These are phyloP conservation scores for Astreopora myriophthalma DNA, from an alignment of 64 coral and sea anemone genomes.

Conservation along the genomic window DNA sequence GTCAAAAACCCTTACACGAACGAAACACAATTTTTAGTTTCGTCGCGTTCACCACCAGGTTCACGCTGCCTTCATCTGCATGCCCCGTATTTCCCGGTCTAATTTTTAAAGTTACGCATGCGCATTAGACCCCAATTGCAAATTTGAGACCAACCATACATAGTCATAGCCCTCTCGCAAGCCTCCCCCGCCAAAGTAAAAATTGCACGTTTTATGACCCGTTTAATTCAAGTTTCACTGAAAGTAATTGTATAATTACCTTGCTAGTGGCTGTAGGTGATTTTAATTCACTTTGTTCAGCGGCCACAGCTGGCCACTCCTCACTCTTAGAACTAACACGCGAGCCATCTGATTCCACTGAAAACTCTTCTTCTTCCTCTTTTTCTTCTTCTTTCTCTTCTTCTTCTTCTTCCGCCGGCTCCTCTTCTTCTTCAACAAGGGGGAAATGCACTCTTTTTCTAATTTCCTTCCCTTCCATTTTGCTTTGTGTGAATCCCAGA, in stretches of 20 bases:
- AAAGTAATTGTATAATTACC: background rate
- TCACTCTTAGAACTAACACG: background rate
- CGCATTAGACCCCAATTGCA: too few relatives aligned
- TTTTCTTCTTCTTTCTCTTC: background rate
- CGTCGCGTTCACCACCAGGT: too few relatives aligned
- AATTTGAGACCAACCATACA: too few relatives aligned
- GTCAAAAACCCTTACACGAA: too few relatives aligned
- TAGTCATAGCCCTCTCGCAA: too few relatives aligned
- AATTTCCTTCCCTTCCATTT: background rate
- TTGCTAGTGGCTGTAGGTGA: background rate
- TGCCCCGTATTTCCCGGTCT: too few relatives aligned
- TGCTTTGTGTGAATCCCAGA: background rate
- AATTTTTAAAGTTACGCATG: too few relatives aligned
- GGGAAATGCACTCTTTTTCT: background rate
- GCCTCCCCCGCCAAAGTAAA: too few relatives aligned
- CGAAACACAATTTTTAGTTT: too few relatives aligned
- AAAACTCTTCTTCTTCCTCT: background rate
- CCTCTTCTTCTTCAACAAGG: background rate
- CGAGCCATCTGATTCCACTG: background rate
- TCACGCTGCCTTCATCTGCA: too few relatives aligned
- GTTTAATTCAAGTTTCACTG: too few relatives aligned
- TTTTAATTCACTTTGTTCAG: constrained; percentile 7
- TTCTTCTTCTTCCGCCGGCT: background rate
- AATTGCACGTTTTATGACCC: too few relatives aligned
- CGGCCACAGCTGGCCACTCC: background rate